phyloP scores from a whole-genome alignment of 1,140 invertebrate genomes.

The Aphelenchoides avenae region DNA sequence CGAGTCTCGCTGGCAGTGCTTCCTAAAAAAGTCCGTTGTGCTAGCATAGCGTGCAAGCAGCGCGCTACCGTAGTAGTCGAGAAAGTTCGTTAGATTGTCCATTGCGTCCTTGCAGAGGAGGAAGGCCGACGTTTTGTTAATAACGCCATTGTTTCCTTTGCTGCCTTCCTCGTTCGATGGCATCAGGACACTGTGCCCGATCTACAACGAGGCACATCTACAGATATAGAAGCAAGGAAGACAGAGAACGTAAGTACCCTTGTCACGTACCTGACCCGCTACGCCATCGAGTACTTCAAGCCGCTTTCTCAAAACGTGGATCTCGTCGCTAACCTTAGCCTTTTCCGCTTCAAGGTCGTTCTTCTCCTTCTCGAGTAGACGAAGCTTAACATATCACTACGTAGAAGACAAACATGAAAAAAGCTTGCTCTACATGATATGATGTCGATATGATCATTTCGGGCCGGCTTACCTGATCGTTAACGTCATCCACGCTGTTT shows the following conservation, averaged over 20 bases:
- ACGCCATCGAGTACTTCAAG: conserved; percentile 56
- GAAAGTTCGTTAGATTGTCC: conserved; percentile 48
- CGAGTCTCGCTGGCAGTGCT: conserved; percentile 44
- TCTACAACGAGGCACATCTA: conserved; percentile 38
- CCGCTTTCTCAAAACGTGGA: conserved; percentile 46
- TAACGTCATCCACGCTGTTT: not conserved
- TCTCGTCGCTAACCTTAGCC: conserved; percentile 47
- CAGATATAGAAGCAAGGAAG: not conserved
- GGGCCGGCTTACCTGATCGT: too few relatives aligned
- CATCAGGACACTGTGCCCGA: conserved; percentile 44
- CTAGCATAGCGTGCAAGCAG: too few relatives aligned
- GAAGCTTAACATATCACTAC: conserved; percentile 28
- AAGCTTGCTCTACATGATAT: too few relatives aligned
- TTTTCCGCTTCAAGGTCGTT: conserved; percentile 35
- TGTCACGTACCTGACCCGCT: conserved; percentile 42
- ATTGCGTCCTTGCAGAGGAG: conserved; percentile 55
- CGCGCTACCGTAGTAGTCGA: conserved; percentile 52
- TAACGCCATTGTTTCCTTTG: too few relatives aligned
- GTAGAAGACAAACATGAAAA: conserved; percentile 4
- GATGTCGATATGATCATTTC: too few relatives aligned
- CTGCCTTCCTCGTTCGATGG: conserved; percentile 14
- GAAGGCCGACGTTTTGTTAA: too few relatives aligned
- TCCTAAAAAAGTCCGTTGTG: too few relatives aligned
- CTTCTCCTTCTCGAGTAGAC: conserved; percentile 44
- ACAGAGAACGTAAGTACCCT: not conserved